phyloP scores from a whole-genome alignment of 2,797 vertebrate genomes.

The Setipinna tenuifilis region DNA sequence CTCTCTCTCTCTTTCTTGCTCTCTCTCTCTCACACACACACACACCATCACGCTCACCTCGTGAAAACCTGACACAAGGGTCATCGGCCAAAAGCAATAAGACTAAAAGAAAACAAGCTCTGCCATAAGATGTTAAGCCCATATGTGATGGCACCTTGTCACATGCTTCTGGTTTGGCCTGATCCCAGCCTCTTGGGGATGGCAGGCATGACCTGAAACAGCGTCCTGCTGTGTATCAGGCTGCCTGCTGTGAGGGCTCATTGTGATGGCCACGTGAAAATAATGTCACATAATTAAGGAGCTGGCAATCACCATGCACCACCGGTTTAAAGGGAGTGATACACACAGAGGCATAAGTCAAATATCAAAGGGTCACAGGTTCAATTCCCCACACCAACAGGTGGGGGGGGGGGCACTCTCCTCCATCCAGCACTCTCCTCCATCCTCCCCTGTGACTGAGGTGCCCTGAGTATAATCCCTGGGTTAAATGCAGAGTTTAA shows the following conservation, averaged over 20 bases:
- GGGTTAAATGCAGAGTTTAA: too few relatives aligned
- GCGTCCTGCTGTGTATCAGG: background rate
- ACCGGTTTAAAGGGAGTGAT: background rate
- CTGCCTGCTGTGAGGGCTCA: background rate
- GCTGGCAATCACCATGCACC: background rate
- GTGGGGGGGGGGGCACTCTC: too few relatives aligned
- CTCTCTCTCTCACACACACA: background rate
- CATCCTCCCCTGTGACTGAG: too few relatives aligned
- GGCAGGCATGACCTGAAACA: background rate
- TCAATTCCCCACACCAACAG: too few relatives aligned
- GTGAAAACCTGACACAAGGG: conserved; percentile 6
- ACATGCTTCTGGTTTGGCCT: conserved; percentile 10
- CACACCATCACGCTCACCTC: background rate
- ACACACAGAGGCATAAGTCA: background rate
- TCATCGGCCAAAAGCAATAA: conserved; percentile 13
- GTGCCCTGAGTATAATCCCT: too few relatives aligned
- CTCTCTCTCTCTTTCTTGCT: background rate
- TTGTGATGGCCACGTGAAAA: background rate
- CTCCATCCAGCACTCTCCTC: too few relatives aligned
- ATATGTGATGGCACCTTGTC: background rate
- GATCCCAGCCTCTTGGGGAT: background rate
- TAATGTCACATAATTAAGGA: background rate
- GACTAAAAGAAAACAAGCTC: background rate
- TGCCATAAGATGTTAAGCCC: background rate
- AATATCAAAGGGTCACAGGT: too few relatives aligned